A percentile compares a stretch with the other conserved stretches of the same genome.
Evolutionary conservation across 2,113 vertebrate genomes (phyloP).

Genomic region (Formicarius rufipectus): DNA sequence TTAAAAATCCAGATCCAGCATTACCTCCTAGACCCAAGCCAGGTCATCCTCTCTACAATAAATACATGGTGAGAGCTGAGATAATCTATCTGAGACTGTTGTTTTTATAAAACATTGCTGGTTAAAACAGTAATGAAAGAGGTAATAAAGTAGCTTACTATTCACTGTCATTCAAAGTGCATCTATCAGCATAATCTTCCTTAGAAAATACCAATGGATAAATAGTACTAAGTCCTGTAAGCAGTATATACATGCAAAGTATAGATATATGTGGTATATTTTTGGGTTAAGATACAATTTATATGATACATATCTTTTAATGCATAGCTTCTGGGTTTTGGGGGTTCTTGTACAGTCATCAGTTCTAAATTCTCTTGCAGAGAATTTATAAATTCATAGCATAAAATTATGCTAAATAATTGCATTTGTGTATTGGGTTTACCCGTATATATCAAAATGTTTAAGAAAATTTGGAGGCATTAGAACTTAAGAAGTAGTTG

Average conservation of each 20-base stretch:
- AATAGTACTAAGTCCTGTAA: neutral
- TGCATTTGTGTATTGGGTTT: neutral
- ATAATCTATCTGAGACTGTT: neutral
- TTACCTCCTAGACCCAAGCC: conserved; percentile 92
- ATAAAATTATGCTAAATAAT: neutral
- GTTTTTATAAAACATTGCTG: neutral
- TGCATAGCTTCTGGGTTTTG: neutral
- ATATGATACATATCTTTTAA: neutral
- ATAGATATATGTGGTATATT: neutral
- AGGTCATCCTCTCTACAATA: conserved; percentile 93
- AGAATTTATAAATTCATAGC: too few species aligned
- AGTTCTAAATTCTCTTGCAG: neutral
- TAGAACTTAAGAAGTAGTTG: neutral
- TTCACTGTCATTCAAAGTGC: neutral
- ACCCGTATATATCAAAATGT: neutral
- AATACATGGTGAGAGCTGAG: conserved; percentile 83
- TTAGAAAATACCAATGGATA: neutral
- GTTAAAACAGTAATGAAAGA: neutral
- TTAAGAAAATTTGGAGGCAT: neutral
- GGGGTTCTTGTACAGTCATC: neutral
- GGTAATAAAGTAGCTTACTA: neutral
- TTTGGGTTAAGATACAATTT: neutral
- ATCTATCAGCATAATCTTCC: neutral
- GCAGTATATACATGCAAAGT: neutral
- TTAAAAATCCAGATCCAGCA: conserved; percentile 77